Evolutionary conservation across 2,888 invertebrate genomes (phyloP), one percentile per base, ranked within the genome.

Genomic region (Xiphydria camelus): DNA sequence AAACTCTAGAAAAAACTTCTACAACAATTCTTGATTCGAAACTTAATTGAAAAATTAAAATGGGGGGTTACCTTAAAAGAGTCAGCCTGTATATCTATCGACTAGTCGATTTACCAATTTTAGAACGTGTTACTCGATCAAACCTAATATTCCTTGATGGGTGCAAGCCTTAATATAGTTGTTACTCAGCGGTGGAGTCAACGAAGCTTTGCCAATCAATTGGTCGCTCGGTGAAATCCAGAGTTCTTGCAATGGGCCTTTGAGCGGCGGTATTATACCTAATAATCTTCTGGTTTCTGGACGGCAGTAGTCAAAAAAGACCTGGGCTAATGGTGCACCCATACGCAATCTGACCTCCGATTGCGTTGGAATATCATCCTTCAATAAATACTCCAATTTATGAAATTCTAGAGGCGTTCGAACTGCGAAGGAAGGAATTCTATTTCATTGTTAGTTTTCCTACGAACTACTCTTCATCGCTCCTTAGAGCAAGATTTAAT

Each of bases 131-230:
- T n/a, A n/a, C n/a, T n/a, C n/a, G n/a, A n/a, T 29, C 3, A 12
- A 29, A 65, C 65, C 58, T 52, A 68, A 49, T 41, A 70, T 64
- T 44, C 59, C 53, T 42, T 56, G 48, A 32, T 70, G 69, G 7
- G 66, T 55, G 10, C 49, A 47, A 15, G 57, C 55, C 53, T 59
- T 68, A 4, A 62, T 47, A 15, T 34, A 53, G 36, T 60, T 44
- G 14, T 52, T 37, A 12, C 55, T 53, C 12, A 48, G 15, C 2
- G 51, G 44, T 4, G 51, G 50, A 6, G 19, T 49, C 7, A 64
- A 44, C 5, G 48, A 39, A 0, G 53, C 46, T 39, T 55, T 57
- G 2, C 53, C 57, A 15, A 59, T 42, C 6, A 64, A 48, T 14
- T 59, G 56, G 45, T 65, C 51, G 34, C 64, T 61, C 2, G 68